phyloP scores from a whole-genome alignment of 2,888 invertebrate species.

The Sesamia inferens region DNA sequence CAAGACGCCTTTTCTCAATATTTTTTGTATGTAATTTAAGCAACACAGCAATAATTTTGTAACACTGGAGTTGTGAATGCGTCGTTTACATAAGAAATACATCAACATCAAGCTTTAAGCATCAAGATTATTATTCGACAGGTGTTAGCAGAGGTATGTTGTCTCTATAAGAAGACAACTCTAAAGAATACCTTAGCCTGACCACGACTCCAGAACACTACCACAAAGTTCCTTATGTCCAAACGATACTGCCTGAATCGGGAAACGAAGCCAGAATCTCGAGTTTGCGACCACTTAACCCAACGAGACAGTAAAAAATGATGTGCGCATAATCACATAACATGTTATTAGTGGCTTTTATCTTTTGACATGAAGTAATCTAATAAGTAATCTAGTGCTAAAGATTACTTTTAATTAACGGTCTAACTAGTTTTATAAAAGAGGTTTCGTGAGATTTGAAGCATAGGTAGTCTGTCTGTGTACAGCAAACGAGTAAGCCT shows the following conservation, averaged over 20 bases:
- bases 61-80: conserved; percentile 15
- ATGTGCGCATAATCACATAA: conserved; percentile 13
- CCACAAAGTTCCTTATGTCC: not conserved
- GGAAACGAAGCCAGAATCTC: not conserved
- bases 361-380: conserved; percentile 22
- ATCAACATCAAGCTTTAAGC: not conserved
- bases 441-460: conserved; percentile 34
- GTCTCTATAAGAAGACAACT: too few relatives aligned
- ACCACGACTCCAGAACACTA: not conserved
- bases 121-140: too few relatives aligned
- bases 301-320: too few relatives aligned
- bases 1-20: conserved; percentile 26
- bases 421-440: conserved; percentile 33
- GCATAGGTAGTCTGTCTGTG: conserved; percentile 20
- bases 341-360: conserved; percentile 24
- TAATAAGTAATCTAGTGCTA: conserved; percentile 42
- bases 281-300: too few relatives aligned
- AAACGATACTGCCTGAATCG: too few relatives aligned
- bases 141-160: too few relatives aligned
- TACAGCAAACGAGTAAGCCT: conserved; percentile 20
- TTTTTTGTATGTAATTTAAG: conserved; percentile 13
- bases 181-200: not conserved
- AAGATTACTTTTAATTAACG: conserved; percentile 39
- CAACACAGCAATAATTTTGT: conserved; percentile 20
- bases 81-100: conserved; percentile 3